Evolutionary conservation across 2,888 invertebrate genomes (phyloP), one percentile per base, ranked within the genome.

Genomic region (Eupithecia subfuscata): DNA sequence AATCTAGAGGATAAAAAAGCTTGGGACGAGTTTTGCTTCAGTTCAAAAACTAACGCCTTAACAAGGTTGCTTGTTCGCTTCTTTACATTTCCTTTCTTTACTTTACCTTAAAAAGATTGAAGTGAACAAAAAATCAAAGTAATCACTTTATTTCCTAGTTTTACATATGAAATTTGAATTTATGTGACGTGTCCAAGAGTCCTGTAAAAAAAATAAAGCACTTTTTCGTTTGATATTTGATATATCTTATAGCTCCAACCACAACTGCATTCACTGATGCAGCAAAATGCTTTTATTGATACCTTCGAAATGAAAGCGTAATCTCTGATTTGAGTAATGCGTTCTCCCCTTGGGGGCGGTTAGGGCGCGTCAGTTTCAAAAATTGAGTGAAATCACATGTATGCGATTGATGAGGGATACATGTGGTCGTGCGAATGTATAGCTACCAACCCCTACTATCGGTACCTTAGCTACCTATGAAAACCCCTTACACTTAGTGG

Each of bases 321-420:
- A 91, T 90, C 91, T 91, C 86, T 87, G 86, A 85, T 89, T 89
- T 91, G 91, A 91, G 88, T 91, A 89, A 93, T 92, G 89, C 85
- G 82, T 86, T 84, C 87, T 80, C 86, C 85, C 89, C 89, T 83
- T 78, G 70, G 75, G 80, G 86, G 87, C 79, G 69, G 76, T 80
- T 86, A 87, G 92, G 92, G 94, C 88, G 92, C 90, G 92, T 93
- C 92, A 92, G 90, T 92, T 93, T 93, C 92, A 94, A 94, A 94
- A 93, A 94, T 93, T 91, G 93, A 93, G 92, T 92, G 94, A 93
- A 94, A 93, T 93, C 91, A 89, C 92, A 91, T 93, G 93, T 91
- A 91, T 86, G 89, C 87, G 88, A 93, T 94, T 92, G 93, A 93
- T 93, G 89, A 86, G 79, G 83, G 83, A 37, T 83, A 84, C 84